These are phyloP conservation scores for Epirrhoe alternata DNA, from an alignment of 2,888 invertebrate species.

Conservation along the genomic window DNA sequence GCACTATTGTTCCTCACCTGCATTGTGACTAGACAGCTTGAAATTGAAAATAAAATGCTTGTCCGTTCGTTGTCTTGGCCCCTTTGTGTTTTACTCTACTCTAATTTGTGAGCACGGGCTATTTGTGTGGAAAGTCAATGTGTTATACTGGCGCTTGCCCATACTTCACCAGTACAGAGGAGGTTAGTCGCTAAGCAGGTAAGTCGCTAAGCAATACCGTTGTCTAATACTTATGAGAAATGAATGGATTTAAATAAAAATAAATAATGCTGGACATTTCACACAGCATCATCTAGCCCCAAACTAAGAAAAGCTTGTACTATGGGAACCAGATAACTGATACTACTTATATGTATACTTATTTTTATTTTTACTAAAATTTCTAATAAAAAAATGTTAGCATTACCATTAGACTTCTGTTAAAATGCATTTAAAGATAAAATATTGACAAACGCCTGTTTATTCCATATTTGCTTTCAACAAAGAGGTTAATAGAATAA, in stretches of 20 bases:
- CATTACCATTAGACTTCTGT: too few species aligned
- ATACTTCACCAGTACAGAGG: neutral
- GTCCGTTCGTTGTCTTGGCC: conserved; percentile 30
- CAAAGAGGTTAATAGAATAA: neutral
- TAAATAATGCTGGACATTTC: too few species aligned
- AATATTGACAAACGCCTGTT: neutral
- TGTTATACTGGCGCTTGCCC: neutral
- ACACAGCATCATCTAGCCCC: too few species aligned
- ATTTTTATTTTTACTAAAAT: too few species aligned
- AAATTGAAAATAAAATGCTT: conserved; percentile 46
- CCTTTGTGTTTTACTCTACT: conserved; percentile 26
- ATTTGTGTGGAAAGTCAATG: neutral
- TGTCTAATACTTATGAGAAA: neutral
- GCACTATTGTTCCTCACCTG: conserved; percentile 40
- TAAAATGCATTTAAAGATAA: neutral
- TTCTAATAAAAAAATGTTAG: too few species aligned
- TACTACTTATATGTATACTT: too few species aligned
- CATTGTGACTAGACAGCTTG: conserved; percentile 41
- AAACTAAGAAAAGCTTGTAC: too few species aligned
- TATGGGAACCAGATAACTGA: too few species aligned
- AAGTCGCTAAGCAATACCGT: too few species aligned
- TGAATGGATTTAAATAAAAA: neutral
- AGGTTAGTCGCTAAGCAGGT: neutral
- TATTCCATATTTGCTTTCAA: neutral
- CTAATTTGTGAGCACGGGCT: conserved; percentile 28